Percentiles rank a stretch among this genome's conserved stretches.
These are phyloP conservation scores for Spea bombifrons DNA, from an alignment of 2,113 vertebrate species.

Conservation along the genomic window DNA sequence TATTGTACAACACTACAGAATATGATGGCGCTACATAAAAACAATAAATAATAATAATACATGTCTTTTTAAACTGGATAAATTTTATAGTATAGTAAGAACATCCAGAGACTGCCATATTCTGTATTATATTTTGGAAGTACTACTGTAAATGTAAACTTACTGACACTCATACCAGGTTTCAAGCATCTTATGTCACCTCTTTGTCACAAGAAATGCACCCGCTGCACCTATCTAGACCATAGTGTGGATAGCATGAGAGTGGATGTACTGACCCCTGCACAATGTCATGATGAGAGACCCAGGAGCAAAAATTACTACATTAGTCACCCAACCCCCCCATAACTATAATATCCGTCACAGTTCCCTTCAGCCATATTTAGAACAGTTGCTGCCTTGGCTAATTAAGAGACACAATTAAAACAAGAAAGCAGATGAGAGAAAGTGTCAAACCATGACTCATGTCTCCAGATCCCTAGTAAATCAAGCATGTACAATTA, in stretches of 20 bases:
- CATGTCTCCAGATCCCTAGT: slow-evolving; percentile 12
- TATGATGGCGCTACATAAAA: too few species aligned
- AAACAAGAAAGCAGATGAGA: slow-evolving; percentile 2
- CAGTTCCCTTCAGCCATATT: slow-evolving; percentile 27
- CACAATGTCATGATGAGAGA: slow-evolving; percentile 10
- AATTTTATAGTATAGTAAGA: too few species aligned
- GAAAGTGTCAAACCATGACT: slow-evolving; percentile 29
- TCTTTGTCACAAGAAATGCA: too few species aligned
- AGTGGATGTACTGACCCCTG: neutral
- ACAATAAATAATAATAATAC: too few species aligned
- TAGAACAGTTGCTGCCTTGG: slow-evolving; percentile 4
- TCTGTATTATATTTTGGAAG: too few species aligned
- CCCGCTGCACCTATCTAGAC: too few species aligned
- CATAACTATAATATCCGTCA: slow-evolving; percentile 11
- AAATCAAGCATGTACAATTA: slow-evolving; percentile 16
- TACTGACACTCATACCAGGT: too few species aligned
- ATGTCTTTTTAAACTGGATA: too few species aligned
- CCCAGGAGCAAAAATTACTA: slow-evolving; percentile 25
- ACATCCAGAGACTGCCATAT: too few species aligned
- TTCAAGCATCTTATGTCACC: too few species aligned
- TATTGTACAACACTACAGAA: too few species aligned
- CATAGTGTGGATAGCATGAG: neutral
- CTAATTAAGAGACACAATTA: slow-evolving; percentile 39
- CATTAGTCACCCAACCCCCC: neutral
- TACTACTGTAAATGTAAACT: too few species aligned